A percentile compares a stretch with the other conserved stretches of the same genome.
These are phyloP conservation scores for Seira musarum DNA, from an alignment of 2,888 invertebrate species.

Conservation along the genomic window DNA sequence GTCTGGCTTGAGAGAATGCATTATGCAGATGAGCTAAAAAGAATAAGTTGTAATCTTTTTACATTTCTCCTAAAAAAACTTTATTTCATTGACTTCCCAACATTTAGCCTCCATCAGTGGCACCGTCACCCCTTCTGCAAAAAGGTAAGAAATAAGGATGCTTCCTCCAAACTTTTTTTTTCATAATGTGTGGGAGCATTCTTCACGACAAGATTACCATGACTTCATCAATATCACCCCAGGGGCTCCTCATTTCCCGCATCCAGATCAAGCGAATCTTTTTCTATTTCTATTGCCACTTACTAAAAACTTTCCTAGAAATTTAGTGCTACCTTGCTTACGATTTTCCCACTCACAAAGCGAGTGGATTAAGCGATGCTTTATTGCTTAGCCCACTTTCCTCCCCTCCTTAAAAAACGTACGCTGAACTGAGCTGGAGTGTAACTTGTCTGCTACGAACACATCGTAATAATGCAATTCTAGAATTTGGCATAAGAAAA, in stretches of 20 bases:
- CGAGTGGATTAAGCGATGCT: too few relatives aligned
- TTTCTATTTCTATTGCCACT: constrained; percentile 13
- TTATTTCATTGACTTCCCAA: too few relatives aligned
- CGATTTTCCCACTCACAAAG: neutral
- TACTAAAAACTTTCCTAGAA: constrained; percentile 23
- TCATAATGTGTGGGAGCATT: constrained; percentile 36
- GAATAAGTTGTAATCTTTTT: too few relatives aligned
- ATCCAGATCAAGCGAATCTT: constrained; percentile 44
- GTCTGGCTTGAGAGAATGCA: too few relatives aligned
- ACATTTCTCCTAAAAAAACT: too few relatives aligned
- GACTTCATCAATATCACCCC: constrained; percentile 69
- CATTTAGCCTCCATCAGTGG: constrained; percentile 11
- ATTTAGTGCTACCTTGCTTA: constrained; percentile 5
- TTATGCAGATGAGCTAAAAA: too few relatives aligned
- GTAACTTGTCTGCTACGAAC: too few relatives aligned
- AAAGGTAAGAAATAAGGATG: neutral
- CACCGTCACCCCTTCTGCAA: constrained; percentile 2
- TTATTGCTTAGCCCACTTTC: neutral
- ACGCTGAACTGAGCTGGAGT: too few relatives aligned
- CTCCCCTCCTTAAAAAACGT: too few relatives aligned
- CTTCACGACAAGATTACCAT: constrained; percentile 63
- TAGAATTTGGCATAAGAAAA: neutral
- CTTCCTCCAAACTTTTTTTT: constrained; percentile 16
- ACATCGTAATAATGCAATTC: neutral
- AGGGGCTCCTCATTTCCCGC: constrained; percentile 61